Evolutionary conservation across 1,140 invertebrate species (phyloP), one percentile per base, ranked within the genome.

Genomic region (Brachionus manjavacas): DNA sequence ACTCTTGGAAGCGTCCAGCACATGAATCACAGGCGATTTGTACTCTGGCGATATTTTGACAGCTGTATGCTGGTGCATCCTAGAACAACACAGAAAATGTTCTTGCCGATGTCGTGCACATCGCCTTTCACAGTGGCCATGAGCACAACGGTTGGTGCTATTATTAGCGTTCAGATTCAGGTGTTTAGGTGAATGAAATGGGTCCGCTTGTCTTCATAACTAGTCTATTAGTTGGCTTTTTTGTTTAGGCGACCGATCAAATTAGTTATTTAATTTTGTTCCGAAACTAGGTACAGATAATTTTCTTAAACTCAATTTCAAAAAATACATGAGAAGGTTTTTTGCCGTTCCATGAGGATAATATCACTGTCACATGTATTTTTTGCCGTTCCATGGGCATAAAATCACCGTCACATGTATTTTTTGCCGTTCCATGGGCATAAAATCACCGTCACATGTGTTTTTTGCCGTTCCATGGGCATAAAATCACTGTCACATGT

Each of bases 81-180:
- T 4, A 93, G 86, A 14, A 93, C 92, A 35, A 93, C 92, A 78
- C 86, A 91, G 12, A 93, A 92, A 86, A 93, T 93, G 86, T 93
- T 93, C 87, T 93, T 93, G 20, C 92, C 92, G 88, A 93, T 93
- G 86, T 93, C 92, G 87, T 93, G 92, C 3, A 93, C 92, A 88
- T 92, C 92, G 28, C 92, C 92, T 87, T 92, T 92, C 9, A 92
- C 92, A 12, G 92, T 92, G 3, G 92, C 92, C 72, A 92, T 85
- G 8, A 93, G 90, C 55, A 93, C 89, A 12, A 90, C 92, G 0
- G 14, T 23, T 55, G n/a, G 52, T 55, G 16, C 23, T 55, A 2
- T 55, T 55, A 4, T 55, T 55, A 20, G 52, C 20, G 20, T 55
- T 55, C 23, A 55, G 16, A 8, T 55, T 16, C 9, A 8, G 28